Conservation (phyloP, 2,888 invertebrate species). For the Alloplasta piceator region DNA sequence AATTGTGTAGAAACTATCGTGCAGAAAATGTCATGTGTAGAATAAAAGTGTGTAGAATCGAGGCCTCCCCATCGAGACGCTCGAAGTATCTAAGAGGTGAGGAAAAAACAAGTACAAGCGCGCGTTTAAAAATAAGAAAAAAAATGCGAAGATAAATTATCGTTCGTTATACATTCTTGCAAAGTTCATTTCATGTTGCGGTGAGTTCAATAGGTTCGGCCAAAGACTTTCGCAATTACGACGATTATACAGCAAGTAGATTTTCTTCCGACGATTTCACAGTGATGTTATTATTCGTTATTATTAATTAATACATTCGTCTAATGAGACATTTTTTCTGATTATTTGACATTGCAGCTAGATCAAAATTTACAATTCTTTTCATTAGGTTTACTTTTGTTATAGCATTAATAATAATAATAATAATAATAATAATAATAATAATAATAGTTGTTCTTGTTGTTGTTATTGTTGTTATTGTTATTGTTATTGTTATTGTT, state of each 20-base stretch:
- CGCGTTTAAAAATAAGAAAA: not conserved
- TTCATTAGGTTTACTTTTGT: too few species aligned
- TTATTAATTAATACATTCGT: not conserved
- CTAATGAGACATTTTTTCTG: too few species aligned
- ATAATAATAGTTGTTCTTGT: too few species aligned
- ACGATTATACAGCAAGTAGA: not conserved
- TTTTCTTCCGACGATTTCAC: not conserved
- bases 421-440: too few species aligned
- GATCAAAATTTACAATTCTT: too few species aligned
- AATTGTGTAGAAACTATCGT: too few species aligned
- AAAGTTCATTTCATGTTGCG: slow-evolving; percentile 23
- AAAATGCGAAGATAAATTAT: slow-evolving; percentile 6
- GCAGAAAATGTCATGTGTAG: too few species aligned
- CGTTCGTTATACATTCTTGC: slow-evolving; percentile 33
- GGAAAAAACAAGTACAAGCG: not conserved
- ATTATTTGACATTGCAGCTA: too few species aligned
- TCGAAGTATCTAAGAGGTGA: not conserved
- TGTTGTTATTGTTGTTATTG: too few species aligned
- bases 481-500: too few species aligned
- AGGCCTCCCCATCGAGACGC: slow-evolving; percentile 7
- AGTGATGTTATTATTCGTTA: not conserved
- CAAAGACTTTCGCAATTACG: slow-evolving; percentile 12
- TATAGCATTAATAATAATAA: too few species aligned
- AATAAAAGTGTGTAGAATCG: too few species aligned
- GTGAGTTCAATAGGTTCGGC: slow-evolving; percentile 46